A percentile compares a stretch with the other conserved stretches of the same genome.
Evolutionary conservation across 2,113 vertebrate species (phyloP).

Genomic region (Dipodomys spectabilis): DNA sequence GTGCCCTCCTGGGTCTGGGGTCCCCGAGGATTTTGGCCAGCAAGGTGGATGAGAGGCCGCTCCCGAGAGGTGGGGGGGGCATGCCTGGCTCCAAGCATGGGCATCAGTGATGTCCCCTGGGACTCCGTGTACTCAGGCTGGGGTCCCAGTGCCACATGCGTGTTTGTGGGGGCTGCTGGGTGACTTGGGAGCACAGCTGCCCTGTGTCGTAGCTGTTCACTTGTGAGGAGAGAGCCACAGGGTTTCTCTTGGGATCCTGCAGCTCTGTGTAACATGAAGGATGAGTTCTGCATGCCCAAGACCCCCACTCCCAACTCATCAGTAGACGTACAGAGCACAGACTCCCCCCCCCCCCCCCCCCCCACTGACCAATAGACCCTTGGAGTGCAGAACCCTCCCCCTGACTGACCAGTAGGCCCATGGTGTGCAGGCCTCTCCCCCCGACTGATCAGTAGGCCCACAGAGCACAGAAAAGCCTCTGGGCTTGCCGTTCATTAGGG

Average conservation of each 20-base stretch:
- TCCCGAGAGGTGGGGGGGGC: not conserved
- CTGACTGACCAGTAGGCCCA: not conserved
- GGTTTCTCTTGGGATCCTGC: too few species aligned
- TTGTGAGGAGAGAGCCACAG: not conserved
- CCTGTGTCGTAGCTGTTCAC: not conserved
- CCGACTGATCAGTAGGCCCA: not conserved
- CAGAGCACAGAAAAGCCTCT: accelerated
- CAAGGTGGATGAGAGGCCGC: not conserved
- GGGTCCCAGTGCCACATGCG: not conserved
- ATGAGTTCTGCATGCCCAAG: too few species aligned
- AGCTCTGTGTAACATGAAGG: too few species aligned
- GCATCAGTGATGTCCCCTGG: not conserved
- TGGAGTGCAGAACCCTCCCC: too few species aligned
- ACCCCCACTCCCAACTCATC: too few species aligned
- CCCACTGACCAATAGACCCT: too few species aligned
- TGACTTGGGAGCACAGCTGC: accelerated
- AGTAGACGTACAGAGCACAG: too few species aligned
- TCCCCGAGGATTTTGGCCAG: not conserved
- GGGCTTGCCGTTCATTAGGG: accelerated
- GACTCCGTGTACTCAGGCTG: accelerated
- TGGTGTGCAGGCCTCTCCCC: accelerated
- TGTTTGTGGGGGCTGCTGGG: too few species aligned
- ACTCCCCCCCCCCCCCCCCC: too few species aligned
- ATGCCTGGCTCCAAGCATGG: not conserved
- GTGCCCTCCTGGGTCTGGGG: too few species aligned